A percentile compares a stretch with the other conserved stretches of the same genome.
Evolutionary conservation across 2,888 invertebrate genomes (phyloP).

Genomic region (Rhogogaster chlorosoma): DNA sequence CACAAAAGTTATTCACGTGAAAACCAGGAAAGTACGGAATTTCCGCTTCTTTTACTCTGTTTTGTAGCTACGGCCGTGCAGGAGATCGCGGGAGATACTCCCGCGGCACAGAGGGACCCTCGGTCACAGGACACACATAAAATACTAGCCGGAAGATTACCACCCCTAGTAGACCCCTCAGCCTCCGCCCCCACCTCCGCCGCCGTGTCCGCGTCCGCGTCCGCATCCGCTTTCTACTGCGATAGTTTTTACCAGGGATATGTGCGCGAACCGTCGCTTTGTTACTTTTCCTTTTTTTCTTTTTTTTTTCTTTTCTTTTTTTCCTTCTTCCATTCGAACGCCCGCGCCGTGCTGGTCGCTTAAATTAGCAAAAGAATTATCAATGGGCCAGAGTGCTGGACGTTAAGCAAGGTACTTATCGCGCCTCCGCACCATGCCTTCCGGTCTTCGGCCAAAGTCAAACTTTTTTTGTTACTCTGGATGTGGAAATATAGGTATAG

Average conservation of each 20-base stretch:
- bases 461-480: neutral
- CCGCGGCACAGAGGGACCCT: constrained; percentile 59
- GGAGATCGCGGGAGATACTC: constrained; percentile 55
- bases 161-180: constrained; percentile 65
- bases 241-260: constrained; percentile 71
- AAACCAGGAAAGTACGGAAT: constrained; percentile 23
- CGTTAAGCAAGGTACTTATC: constrained; percentile 59
- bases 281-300: constrained; percentile 63
- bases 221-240: constrained; percentile 68
- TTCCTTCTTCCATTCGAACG: constrained; percentile 57
- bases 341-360: constrained; percentile 55
- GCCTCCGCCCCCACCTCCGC: constrained; percentile 55
- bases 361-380: constrained; percentile 61
- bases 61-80: constrained; percentile 4
- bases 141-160: constrained; percentile 76
- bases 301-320: constrained; percentile 58
- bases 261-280: constrained; percentile 71
- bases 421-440: constrained; percentile 46
- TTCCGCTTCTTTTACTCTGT: constrained; percentile 32
- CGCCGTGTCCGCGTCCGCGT: constrained; percentile 63
- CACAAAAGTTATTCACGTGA: constrained; percentile 44
- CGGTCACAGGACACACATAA: constrained; percentile 71
- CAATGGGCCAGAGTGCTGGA: constrained; percentile 54
- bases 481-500: neutral
- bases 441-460: constrained; percentile 21